These are phyloP conservation scores for Deroplatys truncata DNA, from an alignment of 2,888 invertebrate species.

Conservation along the genomic window DNA sequence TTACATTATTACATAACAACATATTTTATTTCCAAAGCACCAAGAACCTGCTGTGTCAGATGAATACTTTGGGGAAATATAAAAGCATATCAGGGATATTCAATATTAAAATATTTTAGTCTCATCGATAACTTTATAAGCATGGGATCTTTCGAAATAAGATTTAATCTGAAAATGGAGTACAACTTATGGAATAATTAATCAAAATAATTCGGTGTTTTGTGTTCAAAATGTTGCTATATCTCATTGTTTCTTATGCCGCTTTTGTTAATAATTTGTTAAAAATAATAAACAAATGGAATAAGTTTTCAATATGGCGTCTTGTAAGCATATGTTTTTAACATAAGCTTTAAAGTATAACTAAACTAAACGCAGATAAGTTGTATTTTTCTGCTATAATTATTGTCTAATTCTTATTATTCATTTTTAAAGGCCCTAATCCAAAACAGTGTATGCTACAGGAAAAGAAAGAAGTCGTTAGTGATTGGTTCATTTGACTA, in stretches of 20 bases:
- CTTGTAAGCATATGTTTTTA: neutral
- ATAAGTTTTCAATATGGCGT: neutral
- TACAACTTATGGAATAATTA: too few species aligned
- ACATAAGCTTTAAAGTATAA: neutral
- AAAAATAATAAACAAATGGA: neutral
- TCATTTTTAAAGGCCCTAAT: neutral
- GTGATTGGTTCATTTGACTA: conserved; percentile 15
- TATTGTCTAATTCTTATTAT: neutral
- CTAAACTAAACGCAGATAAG: neutral
- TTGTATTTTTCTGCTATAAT: neutral
- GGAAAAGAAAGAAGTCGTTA: neutral
- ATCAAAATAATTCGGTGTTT: too few species aligned
- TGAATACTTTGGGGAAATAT: too few species aligned
- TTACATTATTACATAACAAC: too few species aligned
- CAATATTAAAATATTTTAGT: too few species aligned
- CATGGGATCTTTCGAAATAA: too few species aligned
- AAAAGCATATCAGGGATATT: too few species aligned
- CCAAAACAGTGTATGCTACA: neutral
- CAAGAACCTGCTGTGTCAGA: too few species aligned
- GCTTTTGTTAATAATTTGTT: neutral
- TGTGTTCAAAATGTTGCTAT: too few species aligned
- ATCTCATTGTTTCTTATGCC: neutral
- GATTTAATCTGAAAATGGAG: too few species aligned
- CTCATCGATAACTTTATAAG: too few species aligned
- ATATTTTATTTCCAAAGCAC: too few species aligned